Conservation (phyloP, 35 echinoderm and acorn worm species). For the Ptychodera flava region DNA sequence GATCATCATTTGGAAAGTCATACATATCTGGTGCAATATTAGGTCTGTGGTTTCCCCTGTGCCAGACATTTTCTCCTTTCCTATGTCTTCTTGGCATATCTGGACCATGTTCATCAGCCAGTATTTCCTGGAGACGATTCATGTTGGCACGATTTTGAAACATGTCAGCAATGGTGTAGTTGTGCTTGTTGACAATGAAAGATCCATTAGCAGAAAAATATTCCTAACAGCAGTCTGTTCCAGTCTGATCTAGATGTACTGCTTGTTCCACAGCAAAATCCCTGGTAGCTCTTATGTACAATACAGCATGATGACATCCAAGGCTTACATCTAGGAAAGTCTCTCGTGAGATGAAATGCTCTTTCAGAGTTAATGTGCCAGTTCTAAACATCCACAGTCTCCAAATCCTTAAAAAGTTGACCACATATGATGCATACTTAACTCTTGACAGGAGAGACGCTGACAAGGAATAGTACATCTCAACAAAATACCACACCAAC, state of each 20-base stretch:
- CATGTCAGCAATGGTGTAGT: neutral
- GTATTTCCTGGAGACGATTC: slow-evolving; percentile 3
- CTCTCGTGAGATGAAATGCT: no score
- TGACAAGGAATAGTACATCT: slow-evolving; percentile 10
- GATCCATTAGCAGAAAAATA: slow-evolving; percentile 5
- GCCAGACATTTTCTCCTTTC: slow-evolving; percentile 8
- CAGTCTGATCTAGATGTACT: no score
- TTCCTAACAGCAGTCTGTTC: slow-evolving; percentile 11
- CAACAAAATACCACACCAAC: neutral
- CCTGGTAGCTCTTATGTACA: no score
- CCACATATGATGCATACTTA: slow-evolving; percentile 17
- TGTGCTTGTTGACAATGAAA: neutral
- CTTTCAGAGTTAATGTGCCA: no score
- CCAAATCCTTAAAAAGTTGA: slow-evolving; percentile 5
- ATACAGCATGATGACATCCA: no score
- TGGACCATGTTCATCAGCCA: neutral
- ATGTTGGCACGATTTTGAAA: neutral
- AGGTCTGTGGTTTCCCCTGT: neutral
- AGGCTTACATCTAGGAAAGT: no score
- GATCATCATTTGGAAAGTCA: neutral
- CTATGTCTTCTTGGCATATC: slow-evolving; percentile 6
- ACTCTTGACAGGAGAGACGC: neutral
- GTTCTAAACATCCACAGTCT: slow-evolving; percentile 9
- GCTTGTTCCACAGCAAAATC: no score
- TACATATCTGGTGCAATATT: neutral